Conservation (phyloP, 2,888 invertebrate species). For the Drosophila sordidula region DNA sequence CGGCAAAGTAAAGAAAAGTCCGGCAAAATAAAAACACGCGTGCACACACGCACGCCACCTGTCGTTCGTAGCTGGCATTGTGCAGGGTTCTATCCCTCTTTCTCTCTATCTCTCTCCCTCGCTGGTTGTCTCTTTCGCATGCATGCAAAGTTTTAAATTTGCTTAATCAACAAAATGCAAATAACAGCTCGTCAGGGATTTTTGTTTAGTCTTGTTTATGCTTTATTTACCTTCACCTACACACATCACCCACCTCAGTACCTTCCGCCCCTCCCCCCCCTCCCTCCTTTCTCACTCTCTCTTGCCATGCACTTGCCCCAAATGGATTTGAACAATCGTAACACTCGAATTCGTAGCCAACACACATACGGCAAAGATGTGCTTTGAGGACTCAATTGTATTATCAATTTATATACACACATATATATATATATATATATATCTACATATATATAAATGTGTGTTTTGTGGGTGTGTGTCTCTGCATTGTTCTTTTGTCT, state of each 20-base stretch:
- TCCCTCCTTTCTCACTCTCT: no score
- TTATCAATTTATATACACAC: slow-evolving; percentile 8
- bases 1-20: slow-evolving; percentile 54
- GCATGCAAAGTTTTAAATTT: slow-evolving; percentile 62
- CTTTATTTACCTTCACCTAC: slow-evolving; percentile 23
- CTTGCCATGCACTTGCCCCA: background rate
- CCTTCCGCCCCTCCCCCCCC: background rate
- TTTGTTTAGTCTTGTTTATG: slow-evolving; percentile 52
- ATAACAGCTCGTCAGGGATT: slow-evolving; percentile 61
- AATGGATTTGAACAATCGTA: slow-evolving; percentile 19
- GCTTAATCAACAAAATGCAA: slow-evolving; percentile 71
- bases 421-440: background rate
- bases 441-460: background rate
- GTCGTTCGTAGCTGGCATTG: slow-evolving; percentile 27
- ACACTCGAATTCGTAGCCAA: slow-evolving; percentile 24
- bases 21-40: slow-evolving; percentile 32
- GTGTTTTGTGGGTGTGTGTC: slow-evolving; percentile 8
- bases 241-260: background rate
- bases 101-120: background rate
- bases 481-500: slow-evolving; percentile 21
- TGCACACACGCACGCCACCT: slow-evolving; percentile 47
- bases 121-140: background rate
- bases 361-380: slow-evolving; percentile 8
- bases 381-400: slow-evolving; percentile 17
- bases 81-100: slow-evolving; percentile 1